A percentile compares a stretch with the other conserved stretches of the same genome.
Evolutionary conservation across 2,113 vertebrate species (phyloP).

Genomic region (Dissostichus mawsoni): DNA sequence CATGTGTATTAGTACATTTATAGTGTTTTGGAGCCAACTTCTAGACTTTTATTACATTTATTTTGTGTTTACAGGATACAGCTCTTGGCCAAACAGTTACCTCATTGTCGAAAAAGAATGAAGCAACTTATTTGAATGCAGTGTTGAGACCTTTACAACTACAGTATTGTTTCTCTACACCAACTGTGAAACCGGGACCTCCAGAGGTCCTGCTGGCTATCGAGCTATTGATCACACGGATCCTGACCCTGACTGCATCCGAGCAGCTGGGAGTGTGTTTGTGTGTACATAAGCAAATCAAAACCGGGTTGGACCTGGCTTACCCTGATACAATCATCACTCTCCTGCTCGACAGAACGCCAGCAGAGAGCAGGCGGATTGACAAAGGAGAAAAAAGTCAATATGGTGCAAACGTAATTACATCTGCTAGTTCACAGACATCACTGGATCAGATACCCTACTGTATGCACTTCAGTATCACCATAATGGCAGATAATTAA

Average conservation of each 20-base stretch:
- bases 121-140: constrained; percentile 19
- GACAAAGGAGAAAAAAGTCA: constrained; percentile 11
- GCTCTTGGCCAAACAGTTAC: not conserved
- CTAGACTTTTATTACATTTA: not conserved
- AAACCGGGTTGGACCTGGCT: constrained; percentile 22
- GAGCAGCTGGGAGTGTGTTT: constrained; percentile 7
- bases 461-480: too few relatives aligned
- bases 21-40: too few relatives aligned
- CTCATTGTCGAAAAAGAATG: constrained; percentile 2
- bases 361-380: not conserved
- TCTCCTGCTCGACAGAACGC: not conserved
- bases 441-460: not conserved
- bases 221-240: constrained; percentile 45
- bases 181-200: constrained; percentile 21
- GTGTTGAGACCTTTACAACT: constrained; percentile 15
- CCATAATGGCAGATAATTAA: too few relatives aligned
- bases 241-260: constrained; percentile 31
- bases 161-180: constrained; percentile 27
- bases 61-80: not conserved
- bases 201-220: constrained; percentile 32
- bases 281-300: constrained; percentile 33
- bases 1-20: too few relatives aligned
- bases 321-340: not conserved
- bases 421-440: not conserved
- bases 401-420: not conserved